These are phyloP conservation scores for Paelopatides confundens DNA, from an alignment of 53 echinoderm and acorn worm species.

Conservation along the genomic window DNA sequence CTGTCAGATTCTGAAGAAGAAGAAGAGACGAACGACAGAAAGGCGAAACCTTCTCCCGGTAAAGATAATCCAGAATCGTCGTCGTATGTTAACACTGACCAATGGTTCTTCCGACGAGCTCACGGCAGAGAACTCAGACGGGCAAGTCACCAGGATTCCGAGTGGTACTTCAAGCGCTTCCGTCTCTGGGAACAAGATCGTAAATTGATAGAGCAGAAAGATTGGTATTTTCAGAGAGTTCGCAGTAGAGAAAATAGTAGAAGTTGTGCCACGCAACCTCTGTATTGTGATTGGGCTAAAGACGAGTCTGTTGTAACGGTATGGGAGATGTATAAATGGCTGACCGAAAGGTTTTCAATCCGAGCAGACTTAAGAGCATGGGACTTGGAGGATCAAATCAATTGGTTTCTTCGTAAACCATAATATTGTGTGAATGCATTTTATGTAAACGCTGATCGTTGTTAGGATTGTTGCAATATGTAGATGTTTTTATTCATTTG, in stretches of 20 bases:
- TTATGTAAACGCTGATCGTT: not conserved
- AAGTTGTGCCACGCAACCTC: constrained; percentile 14
- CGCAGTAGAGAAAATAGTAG: constrained; percentile 60
- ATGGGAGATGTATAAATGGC: constrained; percentile 96
- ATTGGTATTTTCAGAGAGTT: constrained; percentile 87
- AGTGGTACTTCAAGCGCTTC: constrained; percentile 47
- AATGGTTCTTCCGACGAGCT: constrained; percentile 89
- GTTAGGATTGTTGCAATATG: constrained; percentile 38
- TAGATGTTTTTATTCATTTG: not conserved
- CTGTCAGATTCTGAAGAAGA: constrained; percentile 3
- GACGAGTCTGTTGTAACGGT: constrained; percentile 82
- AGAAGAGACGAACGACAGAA: not conserved
- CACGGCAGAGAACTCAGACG: constrained; percentile 68
- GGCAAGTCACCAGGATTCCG: not conserved
- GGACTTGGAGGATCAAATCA: constrained; percentile 88
- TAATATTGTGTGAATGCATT: constrained; percentile 5
- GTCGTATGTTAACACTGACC: constrained; percentile 68
- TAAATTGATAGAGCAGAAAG: not conserved
- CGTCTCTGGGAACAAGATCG: constrained; percentile 25
- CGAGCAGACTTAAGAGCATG: constrained; percentile 73
- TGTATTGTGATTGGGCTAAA: constrained; percentile 15
- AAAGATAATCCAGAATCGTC: not conserved
- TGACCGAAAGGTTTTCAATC: constrained; percentile 75
- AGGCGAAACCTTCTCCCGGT: not conserved
- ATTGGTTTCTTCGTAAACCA: constrained; percentile 90